These are phyloP conservation scores for Galerucella nymphaeae DNA, from an alignment of 2,888 invertebrate species.

Conservation along the genomic window DNA sequence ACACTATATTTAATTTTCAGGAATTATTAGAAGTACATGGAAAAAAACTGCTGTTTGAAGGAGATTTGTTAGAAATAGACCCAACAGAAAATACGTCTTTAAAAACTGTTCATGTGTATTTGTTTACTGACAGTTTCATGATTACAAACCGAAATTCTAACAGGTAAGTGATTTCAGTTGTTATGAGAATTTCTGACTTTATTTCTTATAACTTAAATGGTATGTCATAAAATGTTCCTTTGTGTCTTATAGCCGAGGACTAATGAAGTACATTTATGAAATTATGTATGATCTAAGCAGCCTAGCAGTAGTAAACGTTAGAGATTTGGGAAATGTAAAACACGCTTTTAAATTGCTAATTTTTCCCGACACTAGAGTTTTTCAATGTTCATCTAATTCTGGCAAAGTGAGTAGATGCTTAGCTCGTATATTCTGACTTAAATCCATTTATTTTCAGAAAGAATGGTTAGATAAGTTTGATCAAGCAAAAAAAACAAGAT, in stretches of 20 bases:
- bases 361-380: conserved; percentile 92
- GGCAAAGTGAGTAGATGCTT: conserved; percentile 56
- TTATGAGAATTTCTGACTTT: not conserved
- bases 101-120: conserved; percentile 90
- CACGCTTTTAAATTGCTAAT: conserved; percentile 94
- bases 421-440: not conserved
- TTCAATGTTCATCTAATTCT: conserved; percentile 86
- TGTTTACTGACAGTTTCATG: conserved; percentile 93
- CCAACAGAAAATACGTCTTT: conserved; percentile 86
- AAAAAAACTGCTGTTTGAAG: conserved; percentile 87
- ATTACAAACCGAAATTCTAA: conserved; percentile 84
- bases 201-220: not conserved
- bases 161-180: conserved; percentile 59
- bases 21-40: conserved; percentile 82
- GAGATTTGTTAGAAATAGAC: conserved; percentile 91
- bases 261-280: conserved; percentile 86
- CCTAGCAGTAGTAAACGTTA: conserved; percentile 93
- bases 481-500: conserved; percentile 84
- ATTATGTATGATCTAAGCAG: conserved; percentile 87
- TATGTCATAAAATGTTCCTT: not conserved
- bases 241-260: conserved; percentile 70
- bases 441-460: conserved; percentile 70
- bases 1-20: conserved; percentile 56
- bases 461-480: conserved; percentile 96
- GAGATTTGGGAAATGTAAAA: conserved; percentile 89